Conservation (phyloP, 2,113 vertebrate genomes). For the Corythornis vintsioides region DNA sequence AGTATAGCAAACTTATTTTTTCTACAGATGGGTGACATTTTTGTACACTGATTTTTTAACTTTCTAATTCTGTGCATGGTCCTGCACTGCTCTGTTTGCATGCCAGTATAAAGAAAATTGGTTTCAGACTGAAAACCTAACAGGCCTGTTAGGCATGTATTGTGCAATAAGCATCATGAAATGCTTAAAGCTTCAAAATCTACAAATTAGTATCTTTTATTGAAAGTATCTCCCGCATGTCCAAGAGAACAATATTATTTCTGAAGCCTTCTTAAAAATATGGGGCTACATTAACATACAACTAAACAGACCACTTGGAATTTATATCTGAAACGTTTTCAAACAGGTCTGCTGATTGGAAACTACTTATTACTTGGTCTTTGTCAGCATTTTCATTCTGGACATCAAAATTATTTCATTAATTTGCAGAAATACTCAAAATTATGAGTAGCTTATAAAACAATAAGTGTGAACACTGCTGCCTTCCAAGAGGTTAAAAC, state of each 20-base stretch:
- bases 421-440: neutral
- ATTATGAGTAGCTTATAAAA: neutral
- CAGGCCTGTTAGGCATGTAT: neutral
- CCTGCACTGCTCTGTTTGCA: neutral
- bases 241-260: neutral
- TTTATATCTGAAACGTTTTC: neutral
- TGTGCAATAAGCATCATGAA: neutral
- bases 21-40: neutral
- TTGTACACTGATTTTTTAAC: neutral
- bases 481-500: neutral
- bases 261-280: neutral
- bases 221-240: neutral
- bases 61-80: neutral
- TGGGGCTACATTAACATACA: too few relatives aligned
- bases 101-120: neutral
- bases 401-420: neutral
- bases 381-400: neutral
- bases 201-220: neutral
- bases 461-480: neutral
- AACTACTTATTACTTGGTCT: neutral
- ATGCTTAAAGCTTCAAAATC: neutral
- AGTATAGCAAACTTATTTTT: neutral
- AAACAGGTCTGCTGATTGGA: neutral
- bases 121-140: neutral
- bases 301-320: neutral